Evolutionary conservation across 2,888 invertebrate genomes (phyloP).

Genomic region (Drosophila pseudotakahashii): DNA sequence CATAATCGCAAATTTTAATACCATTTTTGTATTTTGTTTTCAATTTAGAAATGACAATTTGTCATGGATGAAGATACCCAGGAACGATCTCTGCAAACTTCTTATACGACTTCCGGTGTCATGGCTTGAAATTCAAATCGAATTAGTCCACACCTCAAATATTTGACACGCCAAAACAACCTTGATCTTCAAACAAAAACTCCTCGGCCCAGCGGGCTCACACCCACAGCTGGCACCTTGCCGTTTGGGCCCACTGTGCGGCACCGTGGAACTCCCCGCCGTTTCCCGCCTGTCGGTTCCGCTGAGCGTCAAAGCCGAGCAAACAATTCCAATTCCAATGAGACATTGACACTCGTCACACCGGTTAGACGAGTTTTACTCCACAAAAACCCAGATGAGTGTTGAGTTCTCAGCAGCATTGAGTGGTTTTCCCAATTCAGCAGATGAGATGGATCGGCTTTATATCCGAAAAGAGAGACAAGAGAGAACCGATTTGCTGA

Average conservation of each 20-base stretch:
- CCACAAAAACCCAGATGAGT: slow-evolving; percentile 40
- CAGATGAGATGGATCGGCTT: slow-evolving; percentile 4
- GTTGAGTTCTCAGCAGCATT: slow-evolving; percentile 48
- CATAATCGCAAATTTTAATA: no score
- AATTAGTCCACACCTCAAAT: slow-evolving; percentile 18
- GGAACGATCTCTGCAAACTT: background rate
- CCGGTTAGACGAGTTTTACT: slow-evolving; percentile 80
- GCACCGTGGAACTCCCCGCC: slow-evolving; percentile 19
- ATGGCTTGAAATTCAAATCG: slow-evolving; percentile 14
- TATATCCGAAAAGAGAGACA: background rate
- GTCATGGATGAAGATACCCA: background rate
- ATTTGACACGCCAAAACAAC: slow-evolving; percentile 21
- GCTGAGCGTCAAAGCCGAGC: slow-evolving; percentile 72
- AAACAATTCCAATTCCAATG: slow-evolving; percentile 65
- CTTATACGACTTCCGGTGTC: slow-evolving; percentile 26
- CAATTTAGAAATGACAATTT: background rate
- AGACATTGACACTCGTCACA: slow-evolving; percentile 82
- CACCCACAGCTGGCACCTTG: slow-evolving; percentile 39
- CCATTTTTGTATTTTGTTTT: no score
- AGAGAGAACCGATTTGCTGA: slow-evolving; percentile 29
- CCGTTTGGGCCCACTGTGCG: slow-evolving; percentile 58
- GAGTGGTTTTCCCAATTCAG: slow-evolving; percentile 42
- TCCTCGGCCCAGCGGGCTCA: slow-evolving; percentile 10
- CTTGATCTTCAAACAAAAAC: slow-evolving; percentile 25
- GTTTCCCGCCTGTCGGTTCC: slow-evolving; percentile 63